Evolutionary conservation across 1,140 invertebrate species (phyloP), one percentile per base, ranked within the genome.

Genomic region (Pachyrhynchus sulphureomaculatus): DNA sequence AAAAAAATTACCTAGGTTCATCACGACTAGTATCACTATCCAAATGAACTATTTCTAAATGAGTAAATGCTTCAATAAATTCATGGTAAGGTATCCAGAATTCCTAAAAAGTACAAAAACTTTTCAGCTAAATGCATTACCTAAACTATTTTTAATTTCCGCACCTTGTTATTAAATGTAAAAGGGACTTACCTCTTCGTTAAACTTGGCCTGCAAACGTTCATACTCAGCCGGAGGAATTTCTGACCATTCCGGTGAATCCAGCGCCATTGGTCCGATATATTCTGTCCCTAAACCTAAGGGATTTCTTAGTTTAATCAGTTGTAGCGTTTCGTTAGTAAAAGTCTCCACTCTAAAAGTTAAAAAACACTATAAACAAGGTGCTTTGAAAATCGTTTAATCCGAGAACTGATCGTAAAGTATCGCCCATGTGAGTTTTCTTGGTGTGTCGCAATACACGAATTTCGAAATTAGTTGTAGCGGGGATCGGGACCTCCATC

Each of bases 51-150:
- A 93, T 85, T 78, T 95, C 92, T 45, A 95, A 77, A 53, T 89
- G 86, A 5, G 88, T 88, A 75, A 95, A 95, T 0, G 89, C 88
- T 70, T 88, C 86, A 24, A 90, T 83, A 69, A 95, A 93, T 72
- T 95, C 92, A 4, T 84, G 83, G 70, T 90, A 92, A 0, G 89
- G 84, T 79, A 95, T 92, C 86, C 91, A 95, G 76, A 94, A 94
- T 77, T 92, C 90, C 32, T 52, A 32, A 48, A 26, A 48, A 17
- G 6, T n/a, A 36, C 5, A 32, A 32, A n/a, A n/a, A n/a, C n/a
- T n/a, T n/a, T n/a, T n/a, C n/a, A n/a, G n/a, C n/a, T n/a, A n/a
- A n/a, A n/a, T n/a, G n/a, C n/a, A n/a, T n/a, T n/a, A n/a, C n/a
- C n/a, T n/a, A n/a, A n/a, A n/a, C n/a, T 8, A 26, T 26, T 26